Evolutionary conservation across 2,113 vertebrate species (phyloP).

Genomic region (Microcebus tavaratra): DNA sequence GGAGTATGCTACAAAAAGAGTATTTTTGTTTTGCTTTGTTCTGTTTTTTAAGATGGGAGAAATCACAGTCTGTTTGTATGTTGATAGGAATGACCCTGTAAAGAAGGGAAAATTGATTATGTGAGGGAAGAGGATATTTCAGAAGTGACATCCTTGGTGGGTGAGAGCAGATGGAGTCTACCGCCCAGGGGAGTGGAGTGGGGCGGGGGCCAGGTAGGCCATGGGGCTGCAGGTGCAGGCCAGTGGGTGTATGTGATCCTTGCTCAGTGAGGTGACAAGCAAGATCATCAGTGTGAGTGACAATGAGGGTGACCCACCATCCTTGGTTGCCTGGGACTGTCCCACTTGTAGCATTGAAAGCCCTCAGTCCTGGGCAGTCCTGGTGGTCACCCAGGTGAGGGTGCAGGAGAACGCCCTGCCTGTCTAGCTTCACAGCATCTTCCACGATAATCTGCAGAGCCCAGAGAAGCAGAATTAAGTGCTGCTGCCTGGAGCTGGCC

Average conservation of each 20-base stretch:
- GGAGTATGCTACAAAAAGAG: background rate
- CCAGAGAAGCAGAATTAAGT: background rate
- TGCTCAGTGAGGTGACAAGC: background rate
- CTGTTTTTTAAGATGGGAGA: background rate
- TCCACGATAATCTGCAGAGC: background rate
- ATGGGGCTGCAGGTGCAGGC: background rate
- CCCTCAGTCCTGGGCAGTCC: background rate
- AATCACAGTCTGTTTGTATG: background rate
- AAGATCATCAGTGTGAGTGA: background rate
- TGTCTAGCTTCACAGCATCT: background rate
- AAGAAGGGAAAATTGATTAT: background rate
- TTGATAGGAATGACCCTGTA: background rate
- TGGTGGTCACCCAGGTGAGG: background rate
- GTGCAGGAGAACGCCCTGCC: background rate
- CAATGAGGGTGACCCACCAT: background rate
- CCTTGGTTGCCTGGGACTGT: background rate
- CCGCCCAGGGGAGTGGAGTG: fast-evolving
- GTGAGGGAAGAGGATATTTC: fast-evolving
- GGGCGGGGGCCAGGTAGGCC: background rate
- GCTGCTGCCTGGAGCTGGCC: background rate
- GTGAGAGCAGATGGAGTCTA: background rate
- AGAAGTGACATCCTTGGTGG: background rate
- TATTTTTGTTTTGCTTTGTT: background rate
- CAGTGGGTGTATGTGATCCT: background rate
- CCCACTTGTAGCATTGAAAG: background rate